phyloP scores from a whole-genome alignment of 2,797 vertebrate genomes.

The Siniperca obscura region DNA sequence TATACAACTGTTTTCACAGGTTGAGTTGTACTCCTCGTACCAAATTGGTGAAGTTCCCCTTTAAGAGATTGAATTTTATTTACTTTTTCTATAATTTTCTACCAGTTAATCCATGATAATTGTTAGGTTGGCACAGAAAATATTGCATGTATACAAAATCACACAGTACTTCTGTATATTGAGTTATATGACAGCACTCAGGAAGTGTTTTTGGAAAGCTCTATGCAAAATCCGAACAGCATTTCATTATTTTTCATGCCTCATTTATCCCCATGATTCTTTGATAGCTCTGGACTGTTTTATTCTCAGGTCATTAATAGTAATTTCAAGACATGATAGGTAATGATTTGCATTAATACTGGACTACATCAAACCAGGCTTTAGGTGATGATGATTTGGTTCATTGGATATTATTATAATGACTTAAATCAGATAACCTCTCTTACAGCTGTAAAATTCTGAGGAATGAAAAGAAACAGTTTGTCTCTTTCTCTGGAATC shows the following conservation, averaged over 20 bases:
- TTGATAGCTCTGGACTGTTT: conserved; percentile 1
- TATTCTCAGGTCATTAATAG: conserved; percentile 18
- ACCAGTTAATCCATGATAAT: background rate
- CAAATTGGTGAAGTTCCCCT: background rate
- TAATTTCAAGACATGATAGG: conserved; percentile 10
- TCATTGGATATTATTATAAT: conserved; percentile 15
- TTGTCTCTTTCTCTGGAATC: conserved; percentile 18
- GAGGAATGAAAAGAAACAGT: conserved; percentile 5
- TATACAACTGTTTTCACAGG: background rate
- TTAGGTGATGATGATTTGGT: conserved; percentile 17
- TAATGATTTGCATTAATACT: conserved; percentile 25
- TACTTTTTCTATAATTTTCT: background rate
- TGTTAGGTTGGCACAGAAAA: background rate
- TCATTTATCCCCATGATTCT: background rate
- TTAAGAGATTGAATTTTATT: background rate
- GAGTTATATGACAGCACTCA: background rate
- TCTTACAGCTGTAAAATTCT: background rate
- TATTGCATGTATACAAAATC: background rate
- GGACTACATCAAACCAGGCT: background rate
- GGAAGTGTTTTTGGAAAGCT: background rate
- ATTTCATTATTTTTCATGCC: background rate
- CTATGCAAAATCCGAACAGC: conserved; percentile 6
- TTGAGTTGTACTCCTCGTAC: background rate
- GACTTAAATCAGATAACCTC: conserved; percentile 11
- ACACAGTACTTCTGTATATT: background rate